Conservation (phyloP, 2,888 invertebrate genomes). For the Xestia rhomboidea region DNA sequence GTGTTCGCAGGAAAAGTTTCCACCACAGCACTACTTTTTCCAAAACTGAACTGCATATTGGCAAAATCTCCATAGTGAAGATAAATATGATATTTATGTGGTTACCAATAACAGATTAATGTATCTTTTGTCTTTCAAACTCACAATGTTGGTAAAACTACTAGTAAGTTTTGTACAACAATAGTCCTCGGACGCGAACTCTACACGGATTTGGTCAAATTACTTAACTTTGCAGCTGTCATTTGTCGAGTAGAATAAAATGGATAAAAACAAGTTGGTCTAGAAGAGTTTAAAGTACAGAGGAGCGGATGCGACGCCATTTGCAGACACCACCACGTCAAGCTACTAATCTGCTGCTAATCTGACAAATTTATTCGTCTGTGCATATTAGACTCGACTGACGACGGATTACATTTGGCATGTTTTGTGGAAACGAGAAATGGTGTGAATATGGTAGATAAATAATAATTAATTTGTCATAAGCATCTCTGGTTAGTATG, state of each 20-base stretch:
- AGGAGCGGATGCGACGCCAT: neutral
- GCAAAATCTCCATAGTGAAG: neutral
- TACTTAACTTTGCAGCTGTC: neutral
- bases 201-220: neutral
- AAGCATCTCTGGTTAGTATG: too few species aligned
- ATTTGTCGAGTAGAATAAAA: neutral
- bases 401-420: neutral
- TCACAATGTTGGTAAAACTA: neutral
- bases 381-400: neutral
- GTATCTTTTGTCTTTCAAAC: neutral
- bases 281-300: neutral
- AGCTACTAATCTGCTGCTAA: too few species aligned
- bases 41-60: too few species aligned
- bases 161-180: neutral
- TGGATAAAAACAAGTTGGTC: constrained; percentile 2
- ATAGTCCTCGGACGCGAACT: neutral
- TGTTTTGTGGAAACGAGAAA: too few species aligned
- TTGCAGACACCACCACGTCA: too few species aligned
- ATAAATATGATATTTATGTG: neutral
- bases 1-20: too few species aligned
- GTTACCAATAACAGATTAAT: neutral
- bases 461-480: too few species aligned
- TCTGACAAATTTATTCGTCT: too few species aligned
- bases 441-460: neutral
- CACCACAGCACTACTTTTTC: too few species aligned